Percentiles rank a stretch among this genome's conserved stretches.
phyloP scores from a whole-genome alignment of 2,888 invertebrate genomes.

The Drosophila nr. perissopoda region DNA sequence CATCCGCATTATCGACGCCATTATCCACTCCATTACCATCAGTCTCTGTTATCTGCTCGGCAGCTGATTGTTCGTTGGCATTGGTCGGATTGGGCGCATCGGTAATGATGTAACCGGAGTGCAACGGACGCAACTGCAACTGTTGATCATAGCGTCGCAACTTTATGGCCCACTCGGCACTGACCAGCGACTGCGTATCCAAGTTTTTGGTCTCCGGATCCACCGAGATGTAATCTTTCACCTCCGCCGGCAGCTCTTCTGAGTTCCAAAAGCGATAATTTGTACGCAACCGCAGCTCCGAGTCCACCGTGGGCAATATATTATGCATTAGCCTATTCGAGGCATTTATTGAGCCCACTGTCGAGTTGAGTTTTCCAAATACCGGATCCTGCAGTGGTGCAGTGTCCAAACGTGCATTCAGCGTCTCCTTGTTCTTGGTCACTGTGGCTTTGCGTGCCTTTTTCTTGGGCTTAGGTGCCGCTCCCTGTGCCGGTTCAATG shows the following conservation, averaged over 20 bases:
- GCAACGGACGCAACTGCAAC: conserved; percentile 76
- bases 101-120: conserved; percentile 82
- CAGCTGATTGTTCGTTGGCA: conserved; percentile 52
- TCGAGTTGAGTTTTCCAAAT: conserved; percentile 87
- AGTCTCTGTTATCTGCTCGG: conserved; percentile 77
- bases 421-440: conserved; percentile 84
- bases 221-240: conserved; percentile 65
- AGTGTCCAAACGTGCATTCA: conserved; percentile 84
- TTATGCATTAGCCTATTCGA: conserved; percentile 88
- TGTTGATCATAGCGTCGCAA: conserved; percentile 62
- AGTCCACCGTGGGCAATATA: conserved; percentile 86
- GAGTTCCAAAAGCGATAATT: conserved; percentile 81
- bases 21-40: conserved; percentile 66
- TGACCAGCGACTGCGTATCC: conserved; percentile 42
- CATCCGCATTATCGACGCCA: conserved; percentile 83
- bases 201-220: conserved; percentile 16
- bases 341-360: conserved; percentile 87
- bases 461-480: conserved; percentile 75
- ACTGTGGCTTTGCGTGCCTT: conserved; percentile 76
- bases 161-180: conserved; percentile 65
- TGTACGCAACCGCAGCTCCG: conserved; percentile 81
- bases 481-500: conserved; percentile 39
- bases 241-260: conserved; percentile 32
- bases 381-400: conserved; percentile 86
- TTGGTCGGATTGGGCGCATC: conserved; percentile 80